These are phyloP conservation scores for Exephanes ischioxanthus DNA, from an alignment of 2,888 invertebrate genomes.

Conservation along the genomic window DNA sequence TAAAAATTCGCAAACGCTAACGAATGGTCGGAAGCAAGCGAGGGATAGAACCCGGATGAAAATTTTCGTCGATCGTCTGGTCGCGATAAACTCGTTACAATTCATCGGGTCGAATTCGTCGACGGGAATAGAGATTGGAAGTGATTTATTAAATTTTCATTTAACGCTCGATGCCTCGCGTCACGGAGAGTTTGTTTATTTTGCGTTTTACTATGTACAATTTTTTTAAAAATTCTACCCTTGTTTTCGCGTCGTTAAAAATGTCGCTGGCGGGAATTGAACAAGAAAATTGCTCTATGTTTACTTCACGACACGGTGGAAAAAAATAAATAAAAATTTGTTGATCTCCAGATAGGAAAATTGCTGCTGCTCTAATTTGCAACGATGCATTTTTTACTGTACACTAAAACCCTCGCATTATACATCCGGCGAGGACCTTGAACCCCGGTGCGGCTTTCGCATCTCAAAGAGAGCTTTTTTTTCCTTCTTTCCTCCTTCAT, in stretches of 20 bases:
- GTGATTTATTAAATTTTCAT: conserved; percentile 37
- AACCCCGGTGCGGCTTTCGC: conserved; percentile 4
- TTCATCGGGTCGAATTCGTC: conserved; percentile 1
- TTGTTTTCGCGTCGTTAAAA: not conserved
- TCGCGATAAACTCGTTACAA: conserved; percentile 34
- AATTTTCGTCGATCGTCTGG: conserved; percentile 22
- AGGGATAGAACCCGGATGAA: conserved; percentile 8
- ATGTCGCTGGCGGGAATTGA: not conserved
- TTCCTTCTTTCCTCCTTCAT: not conserved
- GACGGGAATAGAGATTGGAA: conserved; percentile 1
- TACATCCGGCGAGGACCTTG: conserved; percentile 6
- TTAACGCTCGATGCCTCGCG: not conserved
- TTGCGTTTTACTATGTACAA: not conserved
- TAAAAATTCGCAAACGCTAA: conserved; percentile 9
- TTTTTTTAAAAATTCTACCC: not conserved
- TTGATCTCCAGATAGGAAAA: not conserved
- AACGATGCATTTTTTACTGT: conserved; percentile 2
- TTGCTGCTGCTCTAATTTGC: conserved; percentile 2
- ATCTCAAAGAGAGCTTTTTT: not conserved
- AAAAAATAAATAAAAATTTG: conserved; percentile 13
- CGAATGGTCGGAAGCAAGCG: conserved; percentile 6
- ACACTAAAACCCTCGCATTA: not conserved
- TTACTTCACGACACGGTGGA: not conserved
- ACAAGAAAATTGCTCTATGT: not conserved
- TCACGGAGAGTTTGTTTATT: not conserved